A percentile compares a stretch with the other conserved stretches of the same genome.
Evolutionary conservation across 2,888 invertebrate genomes (phyloP).

Genomic region (Cheilosia variabilis): DNA sequence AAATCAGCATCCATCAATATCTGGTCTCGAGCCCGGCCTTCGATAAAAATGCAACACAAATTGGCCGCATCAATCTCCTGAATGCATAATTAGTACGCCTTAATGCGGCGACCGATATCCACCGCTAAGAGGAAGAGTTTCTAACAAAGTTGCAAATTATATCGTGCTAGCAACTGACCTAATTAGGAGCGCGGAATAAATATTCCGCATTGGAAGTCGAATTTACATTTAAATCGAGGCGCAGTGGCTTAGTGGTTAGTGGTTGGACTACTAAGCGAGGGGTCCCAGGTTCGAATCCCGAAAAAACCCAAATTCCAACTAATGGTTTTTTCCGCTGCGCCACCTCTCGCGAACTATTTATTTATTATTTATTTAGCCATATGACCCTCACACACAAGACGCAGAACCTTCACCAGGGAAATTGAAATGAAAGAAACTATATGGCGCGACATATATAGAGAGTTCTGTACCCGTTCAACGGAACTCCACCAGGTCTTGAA

Average conservation of each 20-base stretch:
- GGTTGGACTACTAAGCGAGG: no score
- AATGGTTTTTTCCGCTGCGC: no score
- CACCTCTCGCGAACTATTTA: no score
- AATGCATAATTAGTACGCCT: conserved; percentile 28
- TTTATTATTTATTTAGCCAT: no score
- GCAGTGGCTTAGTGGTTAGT: no score
- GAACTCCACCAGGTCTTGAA: conserved; percentile 3
- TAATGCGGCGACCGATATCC: conserved; percentile 7
- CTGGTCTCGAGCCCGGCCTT: background rate
- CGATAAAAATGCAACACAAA: background rate
- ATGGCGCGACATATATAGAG: background rate
- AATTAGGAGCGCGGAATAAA: background rate
- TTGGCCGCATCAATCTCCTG: background rate
- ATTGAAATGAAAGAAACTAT: conserved; percentile 28
- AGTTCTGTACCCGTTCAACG: background rate
- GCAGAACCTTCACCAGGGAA: conserved; percentile 21
- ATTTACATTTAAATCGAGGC: conserved; percentile 35
- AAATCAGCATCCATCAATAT: background rate
- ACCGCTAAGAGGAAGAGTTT: background rate
- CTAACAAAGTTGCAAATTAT: background rate
- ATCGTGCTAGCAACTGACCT: background rate
- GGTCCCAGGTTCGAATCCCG: no score
- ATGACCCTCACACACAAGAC: conserved; percentile 7
- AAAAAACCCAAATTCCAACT: no score
- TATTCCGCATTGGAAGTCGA: background rate